Conservation (phyloP, 2,113 vertebrate species). For the Elgaria multicarinata region DNA sequence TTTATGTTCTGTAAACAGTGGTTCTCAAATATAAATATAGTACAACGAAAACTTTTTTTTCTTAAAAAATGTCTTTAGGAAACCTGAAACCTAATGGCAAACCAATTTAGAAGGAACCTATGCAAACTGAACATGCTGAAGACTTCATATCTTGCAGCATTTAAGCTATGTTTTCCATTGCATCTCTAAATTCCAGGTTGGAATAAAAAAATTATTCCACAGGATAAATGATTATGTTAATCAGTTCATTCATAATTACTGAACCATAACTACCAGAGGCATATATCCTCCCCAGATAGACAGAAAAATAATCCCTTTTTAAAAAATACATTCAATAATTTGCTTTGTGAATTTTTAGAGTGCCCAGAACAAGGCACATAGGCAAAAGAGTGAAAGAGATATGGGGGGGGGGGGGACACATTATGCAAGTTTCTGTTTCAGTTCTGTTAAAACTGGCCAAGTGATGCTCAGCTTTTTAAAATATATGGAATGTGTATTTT, state of each 20-base stretch:
- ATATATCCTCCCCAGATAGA: neutral
- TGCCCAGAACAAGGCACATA: neutral
- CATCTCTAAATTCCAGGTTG: neutral
- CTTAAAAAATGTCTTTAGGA: neutral
- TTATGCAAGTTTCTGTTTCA: neutral
- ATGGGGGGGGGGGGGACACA: too few species aligned
- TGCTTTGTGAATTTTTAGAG: neutral
- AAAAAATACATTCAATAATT: conserved; percentile 11
- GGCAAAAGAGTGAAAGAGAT: neutral
- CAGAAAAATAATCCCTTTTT: conserved; percentile 3
- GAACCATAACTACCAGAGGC: conserved; percentile 7
- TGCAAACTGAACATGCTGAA: neutral
- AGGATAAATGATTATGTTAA: conserved; percentile 19
- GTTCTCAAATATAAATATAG: neutral
- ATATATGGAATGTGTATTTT: neutral
- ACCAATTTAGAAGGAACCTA: neutral
- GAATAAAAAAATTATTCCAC: conserved; percentile 6
- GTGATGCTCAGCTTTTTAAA: neutral
- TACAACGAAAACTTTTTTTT: neutral
- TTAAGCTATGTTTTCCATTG: neutral
- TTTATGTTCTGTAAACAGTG: neutral
- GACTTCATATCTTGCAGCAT: neutral
- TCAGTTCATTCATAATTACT: conserved; percentile 21
- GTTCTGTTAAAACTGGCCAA: neutral
- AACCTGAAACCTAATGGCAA: neutral